Conservation (phyloP, 2,113 vertebrate genomes). For the Cavia porcellus region DNA sequence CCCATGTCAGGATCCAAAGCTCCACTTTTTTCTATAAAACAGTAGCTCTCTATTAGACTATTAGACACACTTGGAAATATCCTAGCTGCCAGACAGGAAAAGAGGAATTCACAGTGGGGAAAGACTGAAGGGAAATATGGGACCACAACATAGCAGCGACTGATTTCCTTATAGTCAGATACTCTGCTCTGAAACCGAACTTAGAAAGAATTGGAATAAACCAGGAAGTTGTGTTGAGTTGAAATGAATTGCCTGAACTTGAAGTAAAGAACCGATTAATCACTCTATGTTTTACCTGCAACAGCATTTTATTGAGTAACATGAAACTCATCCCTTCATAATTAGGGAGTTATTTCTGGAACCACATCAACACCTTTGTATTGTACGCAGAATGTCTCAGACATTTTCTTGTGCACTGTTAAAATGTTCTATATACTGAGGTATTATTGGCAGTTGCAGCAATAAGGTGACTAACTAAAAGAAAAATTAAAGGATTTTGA, state of each 20-base stretch:
- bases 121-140: background rate
- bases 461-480: background rate
- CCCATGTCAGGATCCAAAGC: background rate
- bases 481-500: background rate
- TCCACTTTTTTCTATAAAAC: too few relatives aligned
- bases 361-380: background rate
- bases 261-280: constrained; percentile 12
- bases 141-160: background rate
- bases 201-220: background rate
- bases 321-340: constrained; percentile 6
- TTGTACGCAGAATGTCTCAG: background rate
- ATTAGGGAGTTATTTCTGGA: constrained; percentile 18
- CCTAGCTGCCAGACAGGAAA: background rate
- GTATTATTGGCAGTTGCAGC: background rate
- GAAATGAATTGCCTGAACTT: constrained; percentile 5
- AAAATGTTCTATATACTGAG: background rate
- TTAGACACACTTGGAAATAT: background rate
- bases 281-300: background rate
- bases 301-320: constrained; percentile 20
- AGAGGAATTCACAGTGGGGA: background rate
- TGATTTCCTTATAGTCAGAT: background rate
- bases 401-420: background rate
- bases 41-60: background rate
- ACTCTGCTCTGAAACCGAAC: background rate
- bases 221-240: background rate